Evolutionary conservation across 2,888 invertebrate species (phyloP).

Genomic region (Stramonita haemastoma): DNA sequence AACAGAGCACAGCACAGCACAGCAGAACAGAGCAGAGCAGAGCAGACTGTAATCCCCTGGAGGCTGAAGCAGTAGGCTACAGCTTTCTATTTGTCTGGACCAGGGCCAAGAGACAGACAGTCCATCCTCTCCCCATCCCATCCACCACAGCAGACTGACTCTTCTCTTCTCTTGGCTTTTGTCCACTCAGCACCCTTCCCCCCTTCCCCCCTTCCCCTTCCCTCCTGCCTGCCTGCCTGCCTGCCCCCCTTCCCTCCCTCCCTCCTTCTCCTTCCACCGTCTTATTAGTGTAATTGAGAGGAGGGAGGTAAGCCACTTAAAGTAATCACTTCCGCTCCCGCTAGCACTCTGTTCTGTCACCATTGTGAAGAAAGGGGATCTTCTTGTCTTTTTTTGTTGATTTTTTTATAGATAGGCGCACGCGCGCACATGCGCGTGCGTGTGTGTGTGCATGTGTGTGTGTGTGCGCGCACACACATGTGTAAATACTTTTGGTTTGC

Average conservation of each 20-base stretch:
- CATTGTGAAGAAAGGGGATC: conserved; percentile 11
- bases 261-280: background rate
- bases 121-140: background rate
- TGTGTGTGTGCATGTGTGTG: background rate
- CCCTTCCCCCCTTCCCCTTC: background rate
- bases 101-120: background rate
- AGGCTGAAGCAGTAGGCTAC: background rate
- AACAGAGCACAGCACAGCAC: no score
- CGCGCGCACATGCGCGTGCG: background rate
- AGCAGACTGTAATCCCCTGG: background rate
- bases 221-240: no score
- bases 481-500: no score
- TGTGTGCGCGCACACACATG: no score
- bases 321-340: conserved; percentile 25
- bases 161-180: background rate
- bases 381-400: background rate
- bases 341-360: background rate
- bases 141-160: background rate
- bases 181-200: background rate
- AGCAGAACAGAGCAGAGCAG: no score
- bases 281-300: conserved; percentile 31
- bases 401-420: background rate
- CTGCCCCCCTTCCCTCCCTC: background rate
- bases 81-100: background rate
- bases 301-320: conserved; percentile 33